A percentile compares a stretch with the other conserved stretches of the same genome.
Conservation (phyloP, 2,888 invertebrate species). For the Aleiodes alternator region DNA sequence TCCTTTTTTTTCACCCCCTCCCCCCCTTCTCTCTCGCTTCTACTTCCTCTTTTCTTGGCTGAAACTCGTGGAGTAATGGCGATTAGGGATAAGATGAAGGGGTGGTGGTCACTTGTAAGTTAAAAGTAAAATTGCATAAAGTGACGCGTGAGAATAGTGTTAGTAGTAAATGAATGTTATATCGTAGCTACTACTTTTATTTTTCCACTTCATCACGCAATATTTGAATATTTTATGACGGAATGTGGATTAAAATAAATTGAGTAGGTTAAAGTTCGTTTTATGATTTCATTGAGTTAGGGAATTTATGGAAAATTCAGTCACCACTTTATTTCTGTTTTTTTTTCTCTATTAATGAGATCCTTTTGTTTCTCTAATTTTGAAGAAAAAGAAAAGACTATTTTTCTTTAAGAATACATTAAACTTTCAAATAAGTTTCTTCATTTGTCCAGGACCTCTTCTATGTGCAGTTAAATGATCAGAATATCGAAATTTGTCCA, state of each 20-base stretch:
- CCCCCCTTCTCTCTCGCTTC: not conserved
- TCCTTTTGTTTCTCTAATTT: too few species aligned
- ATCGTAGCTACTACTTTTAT: not conserved
- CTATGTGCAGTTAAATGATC: too few species aligned
- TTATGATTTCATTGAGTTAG: too few species aligned
- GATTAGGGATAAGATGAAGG: not conserved
- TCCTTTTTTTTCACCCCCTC: not conserved
- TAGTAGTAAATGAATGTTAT: slow-evolving; percentile 18
- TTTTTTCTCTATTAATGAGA: too few species aligned
- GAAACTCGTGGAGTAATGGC: not conserved
- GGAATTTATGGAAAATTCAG: too few species aligned
- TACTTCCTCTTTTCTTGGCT: not conserved
- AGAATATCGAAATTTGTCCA: too few species aligned
- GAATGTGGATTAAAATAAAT: not conserved
- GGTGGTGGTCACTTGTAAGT: slow-evolving; percentile 17
- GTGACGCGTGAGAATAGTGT: slow-evolving; percentile 26
- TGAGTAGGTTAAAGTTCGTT: not conserved
- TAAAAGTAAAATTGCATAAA: slow-evolving; percentile 20
- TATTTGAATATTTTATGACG: slow-evolving; percentile 12
- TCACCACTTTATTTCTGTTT: too few species aligned
- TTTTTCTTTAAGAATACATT: too few species aligned
- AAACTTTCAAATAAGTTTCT: too few species aligned
- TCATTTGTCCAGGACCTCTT: too few species aligned
- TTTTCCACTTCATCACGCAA: slow-evolving; percentile 14
- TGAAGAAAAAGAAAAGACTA: too few species aligned